Evolutionary conservation across 2,888 invertebrate genomes (phyloP).

Genomic region (Aromia moschata): DNA sequence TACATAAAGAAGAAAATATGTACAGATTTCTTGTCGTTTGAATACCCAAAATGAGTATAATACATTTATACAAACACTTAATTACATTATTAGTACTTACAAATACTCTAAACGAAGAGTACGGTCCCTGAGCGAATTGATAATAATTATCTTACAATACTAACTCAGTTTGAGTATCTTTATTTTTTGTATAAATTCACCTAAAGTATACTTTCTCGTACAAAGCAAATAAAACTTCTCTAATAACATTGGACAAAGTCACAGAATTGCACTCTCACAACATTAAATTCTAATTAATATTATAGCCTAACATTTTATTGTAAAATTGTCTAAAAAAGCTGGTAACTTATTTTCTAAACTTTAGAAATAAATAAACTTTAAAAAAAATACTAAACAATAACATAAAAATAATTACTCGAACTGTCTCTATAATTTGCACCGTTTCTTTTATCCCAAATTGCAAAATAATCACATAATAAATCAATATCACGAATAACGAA

Average conservation of each 20-base stretch:
- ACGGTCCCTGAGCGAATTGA: constrained; percentile 54
- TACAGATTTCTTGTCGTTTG: constrained; percentile 35
- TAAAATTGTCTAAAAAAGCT: constrained; percentile 52
- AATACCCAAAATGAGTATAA: constrained; percentile 38
- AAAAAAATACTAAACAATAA: constrained; percentile 34
- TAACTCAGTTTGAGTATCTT: constrained; percentile 45
- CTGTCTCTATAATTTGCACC: constrained; percentile 26
- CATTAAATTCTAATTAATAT: constrained; percentile 35
- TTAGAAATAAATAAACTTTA: constrained; percentile 41
- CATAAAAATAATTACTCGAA: constrained; percentile 32
- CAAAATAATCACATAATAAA: constrained; percentile 43
- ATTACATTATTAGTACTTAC: constrained; percentile 39
- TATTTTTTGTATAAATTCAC: constrained; percentile 28
- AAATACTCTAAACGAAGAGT: constrained; percentile 38
- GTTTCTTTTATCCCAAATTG: constrained; percentile 35
- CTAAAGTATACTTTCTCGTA: constrained; percentile 20
- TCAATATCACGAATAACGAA: constrained; percentile 38
- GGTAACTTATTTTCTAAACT: constrained; percentile 48
- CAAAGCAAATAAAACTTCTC: constrained; percentile 18
- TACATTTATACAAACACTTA: constrained; percentile 49
- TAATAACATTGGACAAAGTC: constrained; percentile 26
- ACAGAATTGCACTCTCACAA: constrained; percentile 43
- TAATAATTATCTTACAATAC: constrained; percentile 50
- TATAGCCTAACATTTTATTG: constrained; percentile 41
- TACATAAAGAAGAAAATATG: constrained; percentile 44